phyloP scores from a whole-genome alignment of 2,113 vertebrate genomes.

The Pitta sordida region DNA sequence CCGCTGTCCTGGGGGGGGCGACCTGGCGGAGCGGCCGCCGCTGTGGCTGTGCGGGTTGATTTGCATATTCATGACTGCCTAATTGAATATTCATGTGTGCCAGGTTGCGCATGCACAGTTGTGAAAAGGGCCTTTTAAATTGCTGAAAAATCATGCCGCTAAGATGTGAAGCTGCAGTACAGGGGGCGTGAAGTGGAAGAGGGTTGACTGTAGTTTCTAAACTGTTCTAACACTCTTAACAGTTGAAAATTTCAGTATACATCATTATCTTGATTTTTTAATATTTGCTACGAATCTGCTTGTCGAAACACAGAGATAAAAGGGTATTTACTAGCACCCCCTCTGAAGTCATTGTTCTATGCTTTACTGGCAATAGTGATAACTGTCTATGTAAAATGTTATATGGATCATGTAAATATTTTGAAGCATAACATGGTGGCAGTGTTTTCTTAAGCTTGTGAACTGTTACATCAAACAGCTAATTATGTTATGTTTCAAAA shows the following conservation, averaged over 20 bases:
- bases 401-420: constrained; percentile 47
- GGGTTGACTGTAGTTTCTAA: too few relatives aligned
- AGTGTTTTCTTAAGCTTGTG: constrained; percentile 57
- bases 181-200: too few relatives aligned
- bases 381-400: constrained; percentile 16
- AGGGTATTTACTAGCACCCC: background rate
- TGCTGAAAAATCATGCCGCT: too few relatives aligned
- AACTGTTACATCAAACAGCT: constrained; percentile 44
- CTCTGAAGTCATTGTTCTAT: constrained; percentile 17
- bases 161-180: too few relatives aligned
- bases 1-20: too few relatives aligned
- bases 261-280: background rate
- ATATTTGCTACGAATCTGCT: background rate
- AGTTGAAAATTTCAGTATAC: background rate
- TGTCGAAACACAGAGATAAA: background rate
- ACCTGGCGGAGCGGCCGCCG: too few relatives aligned
- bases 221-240: background rate
- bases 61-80: too few relatives aligned
- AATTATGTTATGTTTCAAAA: constrained; percentile 52
- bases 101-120: too few relatives aligned
- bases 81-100: too few relatives aligned
- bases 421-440: constrained; percentile 44
- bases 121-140: too few relatives aligned
- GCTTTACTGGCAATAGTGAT: background rate
- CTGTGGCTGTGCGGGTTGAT: too few relatives aligned